phyloP scores from a whole-genome alignment of 1,140 invertebrate species.

The Thrips palmi region DNA sequence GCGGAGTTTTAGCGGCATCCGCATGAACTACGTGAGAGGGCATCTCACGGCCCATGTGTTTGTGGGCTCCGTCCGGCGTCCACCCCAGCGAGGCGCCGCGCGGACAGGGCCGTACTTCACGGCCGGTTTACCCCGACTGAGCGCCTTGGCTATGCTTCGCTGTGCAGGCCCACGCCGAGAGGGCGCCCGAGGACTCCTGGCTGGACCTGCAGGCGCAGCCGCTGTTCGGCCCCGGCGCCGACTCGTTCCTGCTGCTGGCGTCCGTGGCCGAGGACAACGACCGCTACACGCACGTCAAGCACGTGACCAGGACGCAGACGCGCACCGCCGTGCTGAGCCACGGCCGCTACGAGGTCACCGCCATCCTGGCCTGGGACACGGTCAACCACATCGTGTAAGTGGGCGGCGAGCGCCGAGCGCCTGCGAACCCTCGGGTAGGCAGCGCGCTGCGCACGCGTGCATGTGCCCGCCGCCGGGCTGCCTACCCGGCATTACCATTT shows the following conservation, averaged over 20 bases:
- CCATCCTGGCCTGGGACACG: constrained; percentile 74
- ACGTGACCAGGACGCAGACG: constrained; percentile 61
- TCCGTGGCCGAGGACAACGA: constrained; percentile 66
- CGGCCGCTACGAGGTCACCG: constrained; percentile 65
- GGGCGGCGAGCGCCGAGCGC: no score
- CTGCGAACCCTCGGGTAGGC: not conserved
- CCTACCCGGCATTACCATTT: not conserved
- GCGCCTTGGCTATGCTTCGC: not conserved
- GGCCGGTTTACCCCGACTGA: no score
- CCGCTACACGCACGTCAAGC: constrained; percentile 76
- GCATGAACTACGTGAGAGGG: no score
- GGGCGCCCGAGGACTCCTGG: constrained; percentile 64
- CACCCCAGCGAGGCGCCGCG: no score
- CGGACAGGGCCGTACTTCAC: no score
- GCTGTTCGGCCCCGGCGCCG: constrained; percentile 61
- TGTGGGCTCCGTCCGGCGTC: no score
- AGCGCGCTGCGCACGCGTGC: not conserved
- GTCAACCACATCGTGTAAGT: constrained; percentile 60
- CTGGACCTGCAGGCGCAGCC: constrained; percentile 67
- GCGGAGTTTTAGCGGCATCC: no score
- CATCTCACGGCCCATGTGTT: no score
- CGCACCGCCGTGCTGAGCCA: constrained; percentile 70
- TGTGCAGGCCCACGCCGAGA: constrained; percentile 52
- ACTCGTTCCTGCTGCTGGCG: constrained; percentile 65
- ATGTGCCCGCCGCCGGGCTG: not conserved